phyloP scores from a whole-genome alignment of 2,797 vertebrate species.

The Nyctibius grandis region DNA sequence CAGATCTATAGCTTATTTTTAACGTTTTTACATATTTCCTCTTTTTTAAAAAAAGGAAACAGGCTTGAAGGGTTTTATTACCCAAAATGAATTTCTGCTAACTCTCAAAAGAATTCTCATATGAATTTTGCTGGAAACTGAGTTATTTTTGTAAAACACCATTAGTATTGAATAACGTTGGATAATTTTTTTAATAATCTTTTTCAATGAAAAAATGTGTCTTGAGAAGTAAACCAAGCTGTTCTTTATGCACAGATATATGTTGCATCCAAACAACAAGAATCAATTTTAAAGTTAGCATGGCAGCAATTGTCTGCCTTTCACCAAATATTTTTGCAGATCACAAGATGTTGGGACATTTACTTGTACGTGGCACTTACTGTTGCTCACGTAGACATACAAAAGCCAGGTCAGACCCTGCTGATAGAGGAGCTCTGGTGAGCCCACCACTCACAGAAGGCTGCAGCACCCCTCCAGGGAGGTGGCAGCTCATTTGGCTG shows the following conservation, averaged over 20 bases:
- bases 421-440: background rate
- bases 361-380: accelerated
- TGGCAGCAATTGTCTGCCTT: background rate
- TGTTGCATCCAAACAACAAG: background rate
- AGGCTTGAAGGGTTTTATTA: background rate
- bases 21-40: background rate
- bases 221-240: background rate
- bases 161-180: background rate
- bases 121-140: background rate
- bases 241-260: background rate
- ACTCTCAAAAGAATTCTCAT: background rate
- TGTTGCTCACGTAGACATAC: accelerated
- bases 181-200: background rate
- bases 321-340: background rate
- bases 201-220: background rate
- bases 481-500: background rate
- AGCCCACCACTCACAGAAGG: background rate
- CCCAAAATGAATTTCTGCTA: background rate
- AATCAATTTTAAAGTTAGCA: background rate
- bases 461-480: background rate
- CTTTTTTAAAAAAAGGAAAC: background rate
- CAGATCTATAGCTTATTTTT: background rate
- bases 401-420: background rate
- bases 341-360: background rate
- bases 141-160: background rate